These are phyloP conservation scores for Megaleporinus macrocephalus DNA, from an alignment of 2,113 vertebrate genomes.

Conservation along the genomic window DNA sequence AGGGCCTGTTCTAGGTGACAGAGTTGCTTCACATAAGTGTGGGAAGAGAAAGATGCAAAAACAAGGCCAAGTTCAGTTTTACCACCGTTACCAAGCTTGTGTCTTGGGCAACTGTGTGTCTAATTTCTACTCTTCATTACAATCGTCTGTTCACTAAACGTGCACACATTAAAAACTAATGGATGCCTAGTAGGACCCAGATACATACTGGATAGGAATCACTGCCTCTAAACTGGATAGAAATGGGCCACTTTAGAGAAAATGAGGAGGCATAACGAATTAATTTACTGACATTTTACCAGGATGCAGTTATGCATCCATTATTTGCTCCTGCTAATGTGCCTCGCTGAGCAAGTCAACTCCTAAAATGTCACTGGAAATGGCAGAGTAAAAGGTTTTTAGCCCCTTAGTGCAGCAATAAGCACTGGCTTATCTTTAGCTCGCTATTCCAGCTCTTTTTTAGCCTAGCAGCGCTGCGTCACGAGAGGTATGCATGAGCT, in stretches of 20 bases:
- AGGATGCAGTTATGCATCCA: neutral
- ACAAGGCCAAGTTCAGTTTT: slow-evolving; percentile 21
- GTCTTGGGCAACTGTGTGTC: neutral
- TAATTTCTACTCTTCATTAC: neutral
- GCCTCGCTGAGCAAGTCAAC: neutral
- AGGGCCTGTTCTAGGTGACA: slow-evolving; percentile 29
- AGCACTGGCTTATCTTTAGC: neutral
- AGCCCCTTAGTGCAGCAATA: neutral
- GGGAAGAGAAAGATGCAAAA: slow-evolving; percentile 37
- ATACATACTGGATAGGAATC: neutral
- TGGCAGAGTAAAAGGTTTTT: neutral
- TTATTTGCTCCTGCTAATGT: neutral
- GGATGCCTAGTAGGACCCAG: neutral
- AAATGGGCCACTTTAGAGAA: neutral
- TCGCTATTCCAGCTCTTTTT: slow-evolving; percentile 45
- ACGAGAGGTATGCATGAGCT: slow-evolving; percentile 58
- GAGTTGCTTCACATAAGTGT: slow-evolving; percentile 33
- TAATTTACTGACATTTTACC: neutral
- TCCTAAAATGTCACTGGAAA: neutral
- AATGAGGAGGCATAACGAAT: neutral
- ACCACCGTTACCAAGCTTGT: slow-evolving; percentile 5
- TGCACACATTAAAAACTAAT: neutral
- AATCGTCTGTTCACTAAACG: neutral
- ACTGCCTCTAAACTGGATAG: neutral
- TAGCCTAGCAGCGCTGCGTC: slow-evolving; percentile 48